Evolutionary conservation across 2,888 invertebrate species (phyloP).

Genomic region (Sylvicola cinctus): DNA sequence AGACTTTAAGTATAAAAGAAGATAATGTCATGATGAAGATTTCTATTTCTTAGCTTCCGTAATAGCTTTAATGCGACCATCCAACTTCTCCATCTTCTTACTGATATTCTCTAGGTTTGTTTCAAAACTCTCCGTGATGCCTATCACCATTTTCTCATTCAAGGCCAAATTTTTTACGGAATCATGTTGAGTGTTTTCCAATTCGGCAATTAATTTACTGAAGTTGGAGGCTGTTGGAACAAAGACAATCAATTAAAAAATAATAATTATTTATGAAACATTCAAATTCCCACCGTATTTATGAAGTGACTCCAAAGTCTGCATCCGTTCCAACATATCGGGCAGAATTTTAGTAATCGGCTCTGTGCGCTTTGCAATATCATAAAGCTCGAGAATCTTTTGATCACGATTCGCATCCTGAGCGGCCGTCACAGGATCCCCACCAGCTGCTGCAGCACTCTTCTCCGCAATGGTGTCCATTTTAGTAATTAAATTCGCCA

Average conservation of each 20-base stretch:
- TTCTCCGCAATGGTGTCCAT: conserved; percentile 47
- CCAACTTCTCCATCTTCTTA: conserved; percentile 51
- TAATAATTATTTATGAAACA: background rate
- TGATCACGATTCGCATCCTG: conserved; percentile 41
- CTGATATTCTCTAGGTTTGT: conserved; percentile 59
- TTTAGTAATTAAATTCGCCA: conserved; percentile 51
- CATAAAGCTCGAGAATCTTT: conserved; percentile 54
- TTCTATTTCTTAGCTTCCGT: background rate
- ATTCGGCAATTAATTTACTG: conserved; percentile 59
- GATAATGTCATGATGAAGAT: background rate
- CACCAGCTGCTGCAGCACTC: conserved; percentile 20
- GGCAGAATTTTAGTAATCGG: conserved; percentile 55
- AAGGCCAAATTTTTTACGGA: conserved; percentile 51
- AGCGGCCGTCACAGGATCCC: conserved; percentile 10
- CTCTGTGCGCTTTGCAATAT: conserved; percentile 71
- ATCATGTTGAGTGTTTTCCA: conserved; percentile 54
- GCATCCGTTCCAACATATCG: conserved; percentile 63
- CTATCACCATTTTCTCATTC: conserved; percentile 55
- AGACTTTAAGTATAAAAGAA: too few species aligned
- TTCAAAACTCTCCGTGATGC: conserved; percentile 62
- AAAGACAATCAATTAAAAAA: conserved; percentile 2
- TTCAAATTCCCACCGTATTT: conserved; percentile 72
- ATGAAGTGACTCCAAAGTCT: conserved; percentile 69
- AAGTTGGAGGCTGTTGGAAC: conserved; percentile 61
- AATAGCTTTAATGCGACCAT: conserved; percentile 42